Conservation (phyloP, 1,140 invertebrate genomes). For the Coelopa frigida region DNA sequence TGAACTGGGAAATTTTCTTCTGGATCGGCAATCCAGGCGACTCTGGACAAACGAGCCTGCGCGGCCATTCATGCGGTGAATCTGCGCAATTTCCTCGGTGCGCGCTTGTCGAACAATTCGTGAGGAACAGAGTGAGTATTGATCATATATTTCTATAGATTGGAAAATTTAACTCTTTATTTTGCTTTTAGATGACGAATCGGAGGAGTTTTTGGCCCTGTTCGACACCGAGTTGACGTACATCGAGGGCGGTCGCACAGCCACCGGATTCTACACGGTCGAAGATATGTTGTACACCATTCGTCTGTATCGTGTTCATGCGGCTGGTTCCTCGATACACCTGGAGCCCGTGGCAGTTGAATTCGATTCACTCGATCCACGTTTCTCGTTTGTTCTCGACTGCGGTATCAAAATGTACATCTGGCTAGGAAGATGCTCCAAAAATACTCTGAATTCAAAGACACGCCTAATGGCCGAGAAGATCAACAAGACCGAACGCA, state of each 20-base stretch:
- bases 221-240: constrained; percentile 93
- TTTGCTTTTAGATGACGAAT: constrained; percentile 66
- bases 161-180: not conserved
- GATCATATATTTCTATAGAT: no score
- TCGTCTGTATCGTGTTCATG: constrained; percentile 84
- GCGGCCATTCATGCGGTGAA: constrained; percentile 99
- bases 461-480: constrained; percentile 93
- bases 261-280: constrained; percentile 95
- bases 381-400: constrained; percentile 91
- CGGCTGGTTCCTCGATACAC: constrained; percentile 80
- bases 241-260: constrained; percentile 92
- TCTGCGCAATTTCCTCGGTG: constrained; percentile 90
- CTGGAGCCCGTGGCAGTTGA: constrained; percentile 79
- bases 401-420: constrained; percentile 79
- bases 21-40: constrained; percentile 97
- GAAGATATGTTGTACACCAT: constrained; percentile 83
- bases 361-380: constrained; percentile 71
- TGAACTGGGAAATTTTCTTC: constrained; percentile 95
- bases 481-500: constrained; percentile 97
- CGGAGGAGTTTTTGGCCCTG: constrained; percentile 87
- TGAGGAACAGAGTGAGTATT: constrained; percentile 76
- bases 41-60: constrained; percentile 96
- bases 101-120: constrained; percentile 93
- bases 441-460: constrained; percentile 93
- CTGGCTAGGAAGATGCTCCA: constrained; percentile 89